Conservation (phyloP, 2,888 invertebrate species). For the Lasius fuliginosus region DNA sequence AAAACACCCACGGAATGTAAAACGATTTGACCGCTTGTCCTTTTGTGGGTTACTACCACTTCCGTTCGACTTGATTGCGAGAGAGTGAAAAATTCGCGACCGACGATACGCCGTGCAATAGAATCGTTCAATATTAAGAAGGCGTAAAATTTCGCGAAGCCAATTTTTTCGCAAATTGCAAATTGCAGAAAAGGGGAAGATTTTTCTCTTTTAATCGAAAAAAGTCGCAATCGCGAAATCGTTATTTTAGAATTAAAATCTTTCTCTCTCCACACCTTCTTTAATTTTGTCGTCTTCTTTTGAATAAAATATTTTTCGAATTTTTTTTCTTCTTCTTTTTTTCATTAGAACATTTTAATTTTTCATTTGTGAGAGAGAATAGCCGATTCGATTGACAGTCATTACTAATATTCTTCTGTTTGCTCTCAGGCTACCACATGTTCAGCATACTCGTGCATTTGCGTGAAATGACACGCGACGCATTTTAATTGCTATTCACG, state of each 20-base stretch:
- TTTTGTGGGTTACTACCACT: conserved; percentile 57
- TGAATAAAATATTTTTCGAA: neutral
- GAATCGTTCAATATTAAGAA: conserved; percentile 8
- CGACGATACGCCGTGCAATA: neutral
- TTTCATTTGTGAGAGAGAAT: conserved; percentile 35
- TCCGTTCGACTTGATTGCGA: conserved; percentile 59
- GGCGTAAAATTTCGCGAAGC: neutral
- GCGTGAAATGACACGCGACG: conserved; percentile 68
- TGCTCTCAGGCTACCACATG: conserved; percentile 32
- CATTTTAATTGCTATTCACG: conserved; percentile 77
- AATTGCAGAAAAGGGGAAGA: neutral
- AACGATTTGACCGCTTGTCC: conserved; percentile 52
- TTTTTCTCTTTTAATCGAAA: neutral
- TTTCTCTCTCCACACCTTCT: neutral
- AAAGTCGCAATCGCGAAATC: neutral
- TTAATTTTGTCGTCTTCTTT: neutral
- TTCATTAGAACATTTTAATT: neutral
- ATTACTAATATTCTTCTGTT: conserved; percentile 17
- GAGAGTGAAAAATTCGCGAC: conserved; percentile 35
- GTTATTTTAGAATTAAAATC: neutral
- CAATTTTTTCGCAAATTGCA: neutral
- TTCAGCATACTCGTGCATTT: conserved; percentile 32
- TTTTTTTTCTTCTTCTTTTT: too few relatives aligned
- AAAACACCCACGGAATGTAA: conserved; percentile 73
- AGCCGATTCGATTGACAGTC: conserved; percentile 19